Conservation (phyloP, 2,113 vertebrate genomes). For the Microtus oregoni region DNA sequence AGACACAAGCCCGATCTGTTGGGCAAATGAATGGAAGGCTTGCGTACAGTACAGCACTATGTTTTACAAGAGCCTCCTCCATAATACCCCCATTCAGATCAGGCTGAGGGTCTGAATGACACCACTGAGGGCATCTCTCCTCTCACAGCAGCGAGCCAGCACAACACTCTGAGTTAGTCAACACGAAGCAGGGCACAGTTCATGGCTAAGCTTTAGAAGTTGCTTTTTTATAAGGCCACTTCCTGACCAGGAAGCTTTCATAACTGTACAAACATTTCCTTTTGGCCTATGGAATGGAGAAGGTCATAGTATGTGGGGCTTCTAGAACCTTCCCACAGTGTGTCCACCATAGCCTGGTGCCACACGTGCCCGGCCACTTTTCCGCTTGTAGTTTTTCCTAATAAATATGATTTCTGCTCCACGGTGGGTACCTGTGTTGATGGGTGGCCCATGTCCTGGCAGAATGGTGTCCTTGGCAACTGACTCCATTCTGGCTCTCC, state of each 20-base stretch:
- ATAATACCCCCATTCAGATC: slow-evolving; percentile 2
- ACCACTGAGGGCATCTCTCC: neutral
- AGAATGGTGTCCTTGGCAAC: neutral
- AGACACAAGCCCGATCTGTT: slow-evolving; percentile 9
- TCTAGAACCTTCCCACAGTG: neutral
- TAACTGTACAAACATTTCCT: neutral
- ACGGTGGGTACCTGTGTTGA: neutral
- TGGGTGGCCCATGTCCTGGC: neutral
- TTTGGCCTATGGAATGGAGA: neutral
- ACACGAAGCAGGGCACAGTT: neutral
- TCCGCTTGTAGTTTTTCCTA: no score
- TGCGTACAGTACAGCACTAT: neutral
- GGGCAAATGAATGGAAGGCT: neutral
- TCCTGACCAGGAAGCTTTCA: slow-evolving; percentile 21
- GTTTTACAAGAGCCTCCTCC: neutral
- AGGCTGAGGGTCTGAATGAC: neutral
- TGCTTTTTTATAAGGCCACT: slow-evolving; percentile 23
- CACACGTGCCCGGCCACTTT: neutral
- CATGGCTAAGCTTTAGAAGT: neutral
- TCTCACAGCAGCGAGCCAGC: neutral
- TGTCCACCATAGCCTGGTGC: neutral
- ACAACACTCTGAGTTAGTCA: neutral
- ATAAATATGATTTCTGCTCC: neutral
- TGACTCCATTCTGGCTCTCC: neutral
- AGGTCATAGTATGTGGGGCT: neutral